A percentile compares a stretch with the other conserved stretches of the same genome.
Conservation (phyloP, 64 coral and sea anemone genomes). For the Dendrophyllia cribrosa region DNA sequence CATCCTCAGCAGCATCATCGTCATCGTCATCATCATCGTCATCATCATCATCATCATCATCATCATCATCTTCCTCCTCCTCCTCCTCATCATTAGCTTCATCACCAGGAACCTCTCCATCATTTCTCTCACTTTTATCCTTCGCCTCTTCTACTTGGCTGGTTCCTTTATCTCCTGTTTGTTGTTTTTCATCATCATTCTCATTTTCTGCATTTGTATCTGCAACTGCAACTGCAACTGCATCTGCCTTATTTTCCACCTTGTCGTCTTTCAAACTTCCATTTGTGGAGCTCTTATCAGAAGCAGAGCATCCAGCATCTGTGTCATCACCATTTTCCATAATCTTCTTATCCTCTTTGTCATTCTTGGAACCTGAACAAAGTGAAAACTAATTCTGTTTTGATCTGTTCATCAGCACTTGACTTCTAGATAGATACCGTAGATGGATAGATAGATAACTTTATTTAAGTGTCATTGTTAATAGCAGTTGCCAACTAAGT, state of each 20-base stretch:
- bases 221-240: too few species aligned
- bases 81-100: background rate
- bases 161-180: slow-evolving; percentile 7
- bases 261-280: slow-evolving; percentile 8
- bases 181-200: slow-evolving; percentile 42
- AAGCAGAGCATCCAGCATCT: background rate
- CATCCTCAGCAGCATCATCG: slow-evolving; percentile 57
- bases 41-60: slow-evolving; percentile 31
- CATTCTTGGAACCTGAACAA: slow-evolving; percentile 1
- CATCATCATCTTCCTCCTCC: background rate
- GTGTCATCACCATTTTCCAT: slow-evolving; percentile 16
- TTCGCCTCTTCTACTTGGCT: slow-evolving; percentile 6
- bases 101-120: background rate
- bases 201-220: background rate
- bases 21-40: slow-evolving; percentile 65
- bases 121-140: background rate
- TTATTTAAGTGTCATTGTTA: too few species aligned
- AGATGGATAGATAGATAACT: too few species aligned
- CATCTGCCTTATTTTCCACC: background rate
- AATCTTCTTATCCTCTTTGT: slow-evolving; percentile 9
- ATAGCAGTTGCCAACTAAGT: too few species aligned
- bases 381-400: background rate
- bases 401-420: background rate
- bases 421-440: too few species aligned
- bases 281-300: background rate